These are phyloP conservation scores for Neosilurus hyrtlii DNA, from an alignment of 2,797 vertebrate species.

Conservation along the genomic window DNA sequence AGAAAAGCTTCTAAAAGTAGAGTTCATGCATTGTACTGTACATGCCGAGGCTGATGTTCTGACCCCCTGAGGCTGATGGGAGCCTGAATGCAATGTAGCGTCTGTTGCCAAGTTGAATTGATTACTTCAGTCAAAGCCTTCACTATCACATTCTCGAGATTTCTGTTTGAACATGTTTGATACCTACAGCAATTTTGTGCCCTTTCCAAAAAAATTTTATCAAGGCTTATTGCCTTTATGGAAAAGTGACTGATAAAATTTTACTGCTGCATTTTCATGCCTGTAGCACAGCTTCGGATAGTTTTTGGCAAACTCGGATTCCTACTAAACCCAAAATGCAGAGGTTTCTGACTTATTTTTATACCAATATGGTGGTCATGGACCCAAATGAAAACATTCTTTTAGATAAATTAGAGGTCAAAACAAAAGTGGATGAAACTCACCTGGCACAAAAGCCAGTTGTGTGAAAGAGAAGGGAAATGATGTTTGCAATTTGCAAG, in stretches of 20 bases:
- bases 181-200: not conserved
- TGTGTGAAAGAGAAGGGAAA: not conserved
- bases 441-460: not conserved
- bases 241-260: not conserved
- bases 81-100: not conserved
- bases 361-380: not conserved
- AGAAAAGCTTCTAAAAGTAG: not conserved
- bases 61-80: not conserved
- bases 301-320: not conserved
- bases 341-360: not conserved
- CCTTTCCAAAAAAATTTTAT: not conserved
- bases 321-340: not conserved
- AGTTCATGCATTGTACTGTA: too few species aligned
- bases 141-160: not conserved
- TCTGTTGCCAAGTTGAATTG: not conserved
- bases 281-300: not conserved
- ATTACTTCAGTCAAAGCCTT: not conserved
- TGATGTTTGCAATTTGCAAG: not conserved
- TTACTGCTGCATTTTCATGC: slow-evolving; percentile 9
- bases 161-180: slow-evolving; percentile 25
- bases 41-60: too few species aligned
- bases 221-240: not conserved
- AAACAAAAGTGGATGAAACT: not conserved
- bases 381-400: not conserved
- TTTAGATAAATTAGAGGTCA: not conserved